Evolutionary conservation across 2,888 invertebrate species (phyloP), one percentile per base, ranked within the genome.

Genomic region (Dorcus hopei): DNA sequence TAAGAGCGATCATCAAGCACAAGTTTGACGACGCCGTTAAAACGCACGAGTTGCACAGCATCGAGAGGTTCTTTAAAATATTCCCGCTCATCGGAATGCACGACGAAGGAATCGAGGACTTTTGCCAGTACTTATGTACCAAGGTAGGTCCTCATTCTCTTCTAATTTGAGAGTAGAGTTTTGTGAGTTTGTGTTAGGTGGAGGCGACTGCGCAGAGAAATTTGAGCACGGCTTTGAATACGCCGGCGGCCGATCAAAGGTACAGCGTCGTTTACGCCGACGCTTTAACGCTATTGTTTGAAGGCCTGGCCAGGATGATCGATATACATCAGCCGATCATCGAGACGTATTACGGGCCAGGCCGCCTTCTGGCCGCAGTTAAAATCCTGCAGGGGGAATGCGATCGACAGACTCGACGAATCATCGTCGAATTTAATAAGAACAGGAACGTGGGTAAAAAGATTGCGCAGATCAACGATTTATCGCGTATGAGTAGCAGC

Each of bases 51-150:
- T 84, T 93, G 43, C 90, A 91, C 0, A 91, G 92, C 0, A 92
- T 97, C 14, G 96, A 97, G 75, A 82, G 97, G 55, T 93, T 97
- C 75, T 98, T 98, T 77, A 97, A 97, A 79, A 88, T 99, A 71
- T 99, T 97, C 79, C 98, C 99, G 0, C 82, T 97, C 59, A 82
- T 99, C 7, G 95, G 95, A 14, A 89, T 93, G 79, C 93, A 97
- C 61, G 87, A 90, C 42, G 92, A 93, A 68, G 98, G 98, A 0
- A 85, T 99, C 9, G 86, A 86, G 58, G 87, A 93, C 69, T 95
- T 97, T 72, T 92, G 94, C 38, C 85, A 85, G 48, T 97, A 95
- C 76, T 83, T 97, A 8, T 90, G 93, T 64, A 83, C 85, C 8
- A 94, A 93, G 84, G 89, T 89, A 67, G 65, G 65, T 62, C 3